These are phyloP conservation scores for Sialia sialis DNA, from an alignment of 2,113 vertebrate genomes.

Conservation along the genomic window DNA sequence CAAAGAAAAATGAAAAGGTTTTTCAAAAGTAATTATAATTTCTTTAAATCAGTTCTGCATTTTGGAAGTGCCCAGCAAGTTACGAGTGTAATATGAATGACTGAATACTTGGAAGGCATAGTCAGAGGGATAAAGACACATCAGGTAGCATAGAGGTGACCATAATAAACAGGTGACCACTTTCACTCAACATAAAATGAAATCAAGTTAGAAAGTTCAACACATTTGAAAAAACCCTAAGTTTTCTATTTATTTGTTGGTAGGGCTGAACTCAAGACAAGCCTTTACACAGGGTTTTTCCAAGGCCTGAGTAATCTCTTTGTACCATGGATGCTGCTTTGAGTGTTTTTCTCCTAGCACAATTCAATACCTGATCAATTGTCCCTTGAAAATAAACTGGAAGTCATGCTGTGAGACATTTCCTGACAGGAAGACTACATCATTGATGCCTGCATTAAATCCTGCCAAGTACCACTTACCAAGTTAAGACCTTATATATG, in stretches of 20 bases:
- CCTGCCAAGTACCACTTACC: neutral
- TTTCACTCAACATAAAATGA: neutral
- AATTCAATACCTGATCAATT: neutral
- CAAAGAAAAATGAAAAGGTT: neutral
- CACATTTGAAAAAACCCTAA: neutral
- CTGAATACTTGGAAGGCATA: neutral
- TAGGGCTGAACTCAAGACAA: neutral
- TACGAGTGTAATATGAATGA: neutral
- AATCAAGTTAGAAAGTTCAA: neutral
- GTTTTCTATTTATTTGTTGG: neutral
- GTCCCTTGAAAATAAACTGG: neutral
- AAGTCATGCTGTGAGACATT: neutral
- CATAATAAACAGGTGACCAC: neutral
- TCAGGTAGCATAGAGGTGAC: neutral
- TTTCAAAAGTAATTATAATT: neutral
- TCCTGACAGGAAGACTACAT: neutral
- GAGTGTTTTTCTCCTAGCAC: neutral
- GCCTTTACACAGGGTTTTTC: neutral
- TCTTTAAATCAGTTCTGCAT: neutral
- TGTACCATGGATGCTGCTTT: accelerated
- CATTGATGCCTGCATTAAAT: neutral
- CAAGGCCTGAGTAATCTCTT: neutral
- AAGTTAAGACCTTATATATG: neutral
- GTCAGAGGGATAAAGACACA: neutral
- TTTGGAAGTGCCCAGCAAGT: neutral